Evolutionary conservation across 2,113 vertebrate genomes (phyloP), one percentile per base, ranked within the genome.

Genomic region (Sinosuthora webbiana): DNA sequence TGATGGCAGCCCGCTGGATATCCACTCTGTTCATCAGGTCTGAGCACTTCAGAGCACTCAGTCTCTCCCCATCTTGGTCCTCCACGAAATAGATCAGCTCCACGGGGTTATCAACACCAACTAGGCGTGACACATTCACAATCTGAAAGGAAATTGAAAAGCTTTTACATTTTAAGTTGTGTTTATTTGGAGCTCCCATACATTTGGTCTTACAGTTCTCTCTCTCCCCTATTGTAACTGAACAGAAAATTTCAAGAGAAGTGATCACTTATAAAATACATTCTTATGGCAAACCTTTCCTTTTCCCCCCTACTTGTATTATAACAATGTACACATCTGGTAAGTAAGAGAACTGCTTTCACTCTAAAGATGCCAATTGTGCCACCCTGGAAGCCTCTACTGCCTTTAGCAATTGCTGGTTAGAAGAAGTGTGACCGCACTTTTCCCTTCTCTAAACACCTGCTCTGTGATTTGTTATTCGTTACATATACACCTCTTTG

Each of bases 71-170:
- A 2, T 97, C 97, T 42, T 98, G 98, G 93, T 98, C 98, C 94
- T 99, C 99, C 95, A 99, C 98, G 14, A 99, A 99, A 97, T 99
- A 99, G 87, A 99, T 98, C 68, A 99, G 97, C 94, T 99, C 99
- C 91, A 99, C 97, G 0, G 99, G 99, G 73, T 98, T 94, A 92
- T 99, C 99, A 1, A 93, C 95, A 31, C 98, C 99, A 62, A 84
- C 97, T 81, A 99, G 96, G 44, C 98, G 97, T 10, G 98, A 98
- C 39, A 98, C 95, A 2, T 99, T 99, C 31, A 99, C 99, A 83
- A 99, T 98, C 99, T 99, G 97, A 65, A 88, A 95, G 83, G 69
- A 52, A 86, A 94, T 35, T 31, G 49, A 25, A 81, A 89, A 47
- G 63, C 39, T 83, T 74, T 87, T 67, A 77, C 22, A 22, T 73